Evolutionary conservation across 2,797 vertebrate species (phyloP).

Genomic region (Xiphophorus birchmanni): DNA sequence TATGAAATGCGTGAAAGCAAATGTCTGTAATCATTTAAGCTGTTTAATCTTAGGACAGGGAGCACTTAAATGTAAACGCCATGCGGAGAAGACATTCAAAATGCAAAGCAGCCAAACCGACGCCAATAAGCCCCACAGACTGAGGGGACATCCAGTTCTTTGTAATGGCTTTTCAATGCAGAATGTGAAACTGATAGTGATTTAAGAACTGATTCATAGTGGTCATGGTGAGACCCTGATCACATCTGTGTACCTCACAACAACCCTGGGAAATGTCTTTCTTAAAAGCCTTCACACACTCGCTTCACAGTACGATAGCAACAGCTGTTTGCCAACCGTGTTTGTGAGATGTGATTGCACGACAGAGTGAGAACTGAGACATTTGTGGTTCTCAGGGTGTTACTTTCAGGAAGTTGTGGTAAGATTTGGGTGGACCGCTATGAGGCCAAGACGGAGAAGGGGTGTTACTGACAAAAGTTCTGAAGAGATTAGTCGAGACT

Average conservation of each 20-base stretch:
- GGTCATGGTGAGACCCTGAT: not conserved
- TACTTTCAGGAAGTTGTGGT: conserved; percentile 69
- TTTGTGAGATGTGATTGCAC: not conserved
- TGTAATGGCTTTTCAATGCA: not conserved
- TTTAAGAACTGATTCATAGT: not conserved
- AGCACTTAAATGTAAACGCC: not conserved
- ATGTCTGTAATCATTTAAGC: not conserved
- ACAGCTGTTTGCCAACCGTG: conserved; percentile 17
- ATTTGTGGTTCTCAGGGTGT: conserved; percentile 27
- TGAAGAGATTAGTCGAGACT: not conserved
- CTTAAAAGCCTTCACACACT: not conserved
- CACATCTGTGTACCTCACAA: not conserved
- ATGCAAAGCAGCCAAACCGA: not conserved
- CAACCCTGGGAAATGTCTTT: not conserved
- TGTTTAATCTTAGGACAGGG: not conserved
- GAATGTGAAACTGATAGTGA: not conserved
- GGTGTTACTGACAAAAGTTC: conserved; percentile 1
- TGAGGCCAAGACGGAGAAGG: not conserved
- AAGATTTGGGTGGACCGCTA: conserved; percentile 1
- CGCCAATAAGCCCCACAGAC: not conserved
- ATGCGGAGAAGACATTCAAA: not conserved
- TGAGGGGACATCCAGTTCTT: not conserved
- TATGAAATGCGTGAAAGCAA: not conserved
- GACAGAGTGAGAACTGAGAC: conserved; percentile 4
- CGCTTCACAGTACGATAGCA: conserved; percentile 7